Evolutionary conservation across 1,140 invertebrate species (phyloP), one percentile per base, ranked within the genome.

Genomic region (Mamestra configurata): DNA sequence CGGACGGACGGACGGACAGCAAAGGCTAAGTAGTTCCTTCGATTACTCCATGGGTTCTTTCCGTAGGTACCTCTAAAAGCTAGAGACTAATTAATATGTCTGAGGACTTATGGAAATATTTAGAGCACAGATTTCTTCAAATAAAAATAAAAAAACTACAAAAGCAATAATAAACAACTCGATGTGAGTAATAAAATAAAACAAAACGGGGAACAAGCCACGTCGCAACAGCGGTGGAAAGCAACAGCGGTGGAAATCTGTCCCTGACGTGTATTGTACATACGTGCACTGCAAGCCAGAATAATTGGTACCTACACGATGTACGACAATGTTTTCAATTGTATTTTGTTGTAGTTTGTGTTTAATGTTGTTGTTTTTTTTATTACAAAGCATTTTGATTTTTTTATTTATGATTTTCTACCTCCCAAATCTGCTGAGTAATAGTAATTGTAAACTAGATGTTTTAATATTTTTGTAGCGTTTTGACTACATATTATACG

Each of bases 181-280:
- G 11, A 8, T 24, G 10, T 70, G 66, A 11, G 53, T 53, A 73
- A 80, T 80, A 80, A 80, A 80, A 80, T 70, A 66, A 66, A 40
- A 40, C 18, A 15, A 18, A 20, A n/a, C n/a, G 4, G 10, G 46
- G 35, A 64, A 81, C 31, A 79, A 71, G 61, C 61, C 27, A 43
- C 57, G 61, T 35, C 59, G 80, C 49, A 55, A 31, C 27, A 3
- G 27, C n/a, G n/a, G n/a, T n/a, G n/a, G n/a, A 43, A 11, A 43
- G 40, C 11, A 13, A 11, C n/a, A 78, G 79, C 43, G 59, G 59
- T 27, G 76, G 53, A 61, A 80, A 72, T 77, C 81, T 86, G 84
- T 4, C 20, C 46, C 15, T 84, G 84, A 84, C 84, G 61, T 86
- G 73, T 84, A 86, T 86, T 86, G 82, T 82, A 71, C 61, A 64